Conservation (phyloP, 2,888 invertebrate genomes). For the Agriopis aurantiaria region DNA sequence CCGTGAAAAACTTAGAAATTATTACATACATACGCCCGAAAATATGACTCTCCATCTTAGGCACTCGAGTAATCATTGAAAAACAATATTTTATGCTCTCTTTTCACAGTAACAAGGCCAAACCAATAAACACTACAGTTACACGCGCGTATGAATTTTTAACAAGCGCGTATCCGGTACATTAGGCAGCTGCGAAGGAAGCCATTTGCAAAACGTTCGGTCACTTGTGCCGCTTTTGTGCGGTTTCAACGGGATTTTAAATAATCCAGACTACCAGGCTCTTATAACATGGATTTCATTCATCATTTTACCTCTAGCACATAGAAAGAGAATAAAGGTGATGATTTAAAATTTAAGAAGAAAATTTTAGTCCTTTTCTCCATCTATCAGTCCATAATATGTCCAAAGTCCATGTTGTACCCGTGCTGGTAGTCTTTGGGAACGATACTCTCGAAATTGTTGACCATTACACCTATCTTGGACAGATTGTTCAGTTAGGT, state of each 20-base stretch:
- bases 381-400: no score
- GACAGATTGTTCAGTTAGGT: no score
- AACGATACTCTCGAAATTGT: no score
- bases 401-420: no score
- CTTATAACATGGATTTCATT: neutral
- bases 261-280: constrained; percentile 16
- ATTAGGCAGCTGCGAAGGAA: constrained; percentile 27
- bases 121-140: constrained; percentile 16
- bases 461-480: no score
- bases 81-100: neutral
- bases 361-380: no score
- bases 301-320: neutral
- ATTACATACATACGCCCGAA: no score
- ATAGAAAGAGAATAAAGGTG: neutral
- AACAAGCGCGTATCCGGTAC: constrained; percentile 41
- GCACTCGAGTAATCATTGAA: neutral
- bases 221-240: constrained; percentile 28
- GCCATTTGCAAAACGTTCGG: constrained; percentile 31
- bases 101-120: constrained; percentile 7
- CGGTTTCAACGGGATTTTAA: constrained; percentile 30
- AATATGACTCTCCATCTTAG: no score
- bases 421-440: no score
- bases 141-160: constrained; percentile 46
- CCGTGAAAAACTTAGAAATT: no score
- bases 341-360: no score